These are phyloP conservation scores for Boleophthalmus pectinirostris DNA, from an alignment of 2,113 vertebrate species.

Conservation along the genomic window DNA sequence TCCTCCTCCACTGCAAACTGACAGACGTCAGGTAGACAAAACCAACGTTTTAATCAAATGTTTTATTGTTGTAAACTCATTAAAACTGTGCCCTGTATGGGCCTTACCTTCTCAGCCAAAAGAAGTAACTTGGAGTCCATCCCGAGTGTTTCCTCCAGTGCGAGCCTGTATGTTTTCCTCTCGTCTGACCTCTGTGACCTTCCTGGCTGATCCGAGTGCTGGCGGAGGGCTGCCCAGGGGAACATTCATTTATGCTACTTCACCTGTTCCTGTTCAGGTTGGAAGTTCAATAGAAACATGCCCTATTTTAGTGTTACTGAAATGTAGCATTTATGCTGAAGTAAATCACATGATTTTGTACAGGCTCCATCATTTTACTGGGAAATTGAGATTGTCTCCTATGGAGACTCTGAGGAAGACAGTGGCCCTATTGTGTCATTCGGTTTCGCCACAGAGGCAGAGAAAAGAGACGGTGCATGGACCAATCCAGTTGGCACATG, in stretches of 20 bases:
- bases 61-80: background rate
- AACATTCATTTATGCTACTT: constrained; percentile 96
- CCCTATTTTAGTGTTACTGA: background rate
- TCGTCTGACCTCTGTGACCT: constrained; percentile 92
- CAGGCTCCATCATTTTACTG: constrained; percentile 98
- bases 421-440: constrained; percentile 97
- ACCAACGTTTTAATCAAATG: background rate
- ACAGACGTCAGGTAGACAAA: constrained; percentile 86
- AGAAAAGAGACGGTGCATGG: constrained; percentile 97
- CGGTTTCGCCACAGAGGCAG: constrained; percentile 96
- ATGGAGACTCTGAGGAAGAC: constrained; percentile 97
- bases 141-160: constrained; percentile 92
- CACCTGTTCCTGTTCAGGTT: constrained; percentile 92
- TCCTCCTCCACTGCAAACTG: constrained; percentile 91
- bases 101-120: constrained; percentile 81
- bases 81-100: background rate
- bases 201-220: constrained; percentile 94
- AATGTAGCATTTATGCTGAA: background rate
- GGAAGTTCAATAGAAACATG: constrained; percentile 17
- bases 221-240: constrained; percentile 94
- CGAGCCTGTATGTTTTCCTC: constrained; percentile 99
- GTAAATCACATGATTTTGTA: background rate
- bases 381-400: constrained; percentile 97
- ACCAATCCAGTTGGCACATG: constrained; percentile 98
- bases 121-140: constrained; percentile 96